These are phyloP conservation scores for Spodoptera frugiperda DNA, from an alignment of 1,140 invertebrate genomes.

Conservation along the genomic window DNA sequence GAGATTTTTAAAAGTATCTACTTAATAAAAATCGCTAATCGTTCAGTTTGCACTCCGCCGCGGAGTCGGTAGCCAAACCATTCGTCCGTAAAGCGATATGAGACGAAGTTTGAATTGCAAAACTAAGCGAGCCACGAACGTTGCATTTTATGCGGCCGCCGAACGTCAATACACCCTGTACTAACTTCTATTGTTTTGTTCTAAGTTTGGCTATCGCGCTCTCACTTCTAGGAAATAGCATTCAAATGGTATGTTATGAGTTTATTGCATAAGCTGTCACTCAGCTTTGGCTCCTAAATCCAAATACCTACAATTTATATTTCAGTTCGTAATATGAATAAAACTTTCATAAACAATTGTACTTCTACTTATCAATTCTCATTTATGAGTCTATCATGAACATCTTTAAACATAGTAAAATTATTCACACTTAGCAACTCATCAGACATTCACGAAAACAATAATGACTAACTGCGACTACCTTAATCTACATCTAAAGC, in stretches of 20 bases:
- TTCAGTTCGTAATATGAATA: too few relatives aligned
- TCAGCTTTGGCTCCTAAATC: too few relatives aligned
- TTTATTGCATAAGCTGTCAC: background rate
- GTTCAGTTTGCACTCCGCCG: background rate
- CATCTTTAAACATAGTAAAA: background rate
- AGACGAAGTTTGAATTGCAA: constrained; percentile 79
- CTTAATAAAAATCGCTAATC: background rate
- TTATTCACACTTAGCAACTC: background rate
- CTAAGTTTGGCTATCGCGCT: constrained; percentile 22
- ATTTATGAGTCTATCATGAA: background rate
- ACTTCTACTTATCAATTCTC: background rate
- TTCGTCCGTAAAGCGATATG: constrained; percentile 79
- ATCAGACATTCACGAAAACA: background rate
- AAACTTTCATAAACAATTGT: too few relatives aligned
- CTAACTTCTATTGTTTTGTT: constrained; percentile 39
- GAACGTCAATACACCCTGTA: constrained; percentile 37
- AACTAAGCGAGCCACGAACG: constrained; percentile 63
- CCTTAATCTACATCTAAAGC: constrained; percentile 23
- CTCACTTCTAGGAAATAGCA: background rate
- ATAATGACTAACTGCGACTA: constrained; percentile 18
- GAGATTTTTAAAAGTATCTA: background rate
- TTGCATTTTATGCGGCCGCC: constrained; percentile 55
- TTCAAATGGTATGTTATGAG: constrained; percentile 20
- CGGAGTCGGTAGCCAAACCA: constrained; percentile 55
- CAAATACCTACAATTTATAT: too few relatives aligned